Conservation (phyloP, 2,888 invertebrate species). For the Drosophila antonietae region DNA sequence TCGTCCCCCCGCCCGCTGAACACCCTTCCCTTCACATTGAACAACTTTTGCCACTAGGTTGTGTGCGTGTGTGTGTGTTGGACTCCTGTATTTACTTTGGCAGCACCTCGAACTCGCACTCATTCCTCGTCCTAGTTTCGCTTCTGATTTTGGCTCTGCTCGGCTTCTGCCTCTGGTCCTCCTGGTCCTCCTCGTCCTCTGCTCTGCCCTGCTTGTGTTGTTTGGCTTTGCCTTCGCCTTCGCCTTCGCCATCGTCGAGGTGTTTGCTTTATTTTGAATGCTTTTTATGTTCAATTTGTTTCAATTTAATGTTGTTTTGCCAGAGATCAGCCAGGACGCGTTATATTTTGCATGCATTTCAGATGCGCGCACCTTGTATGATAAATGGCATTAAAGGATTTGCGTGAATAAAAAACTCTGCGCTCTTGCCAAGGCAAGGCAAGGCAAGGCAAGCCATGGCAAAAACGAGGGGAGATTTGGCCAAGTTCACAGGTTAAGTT, state of each 20-base stretch:
- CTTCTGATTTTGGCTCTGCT: slow-evolving; percentile 25
- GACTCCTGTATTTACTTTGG: slow-evolving; percentile 68
- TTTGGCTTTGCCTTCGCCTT: slow-evolving; percentile 16
- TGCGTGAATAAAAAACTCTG: slow-evolving; percentile 68
- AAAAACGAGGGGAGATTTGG: slow-evolving; percentile 23
- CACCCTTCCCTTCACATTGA: background rate
- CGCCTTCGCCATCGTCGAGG: slow-evolving; percentile 45
- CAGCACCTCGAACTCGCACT: slow-evolving; percentile 58
- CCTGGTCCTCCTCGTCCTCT: slow-evolving; percentile 1
- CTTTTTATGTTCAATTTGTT: slow-evolving; percentile 79
- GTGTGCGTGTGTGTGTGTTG: slow-evolving; percentile 30
- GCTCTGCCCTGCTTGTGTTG: slow-evolving; percentile 4
- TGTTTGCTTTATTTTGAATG: slow-evolving; percentile 79
- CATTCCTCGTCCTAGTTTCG: slow-evolving; percentile 43
- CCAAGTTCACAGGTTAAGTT: slow-evolving; percentile 30
- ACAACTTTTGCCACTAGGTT: slow-evolving; percentile 42
- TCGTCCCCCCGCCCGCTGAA: slow-evolving; percentile 5
- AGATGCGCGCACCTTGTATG: slow-evolving; percentile 65
- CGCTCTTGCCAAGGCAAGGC: slow-evolving; percentile 27
- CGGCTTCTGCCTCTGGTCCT: slow-evolving; percentile 16
- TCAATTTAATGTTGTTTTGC: slow-evolving; percentile 78
- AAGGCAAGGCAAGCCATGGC: background rate
- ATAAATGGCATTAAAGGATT: slow-evolving; percentile 78
- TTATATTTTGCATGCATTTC: slow-evolving; percentile 75
- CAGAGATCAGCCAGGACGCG: slow-evolving; percentile 69